Base-by-base conservation (phyloP, 2,888 invertebrate genomes). In the Microdon myrmicae region DNA sequence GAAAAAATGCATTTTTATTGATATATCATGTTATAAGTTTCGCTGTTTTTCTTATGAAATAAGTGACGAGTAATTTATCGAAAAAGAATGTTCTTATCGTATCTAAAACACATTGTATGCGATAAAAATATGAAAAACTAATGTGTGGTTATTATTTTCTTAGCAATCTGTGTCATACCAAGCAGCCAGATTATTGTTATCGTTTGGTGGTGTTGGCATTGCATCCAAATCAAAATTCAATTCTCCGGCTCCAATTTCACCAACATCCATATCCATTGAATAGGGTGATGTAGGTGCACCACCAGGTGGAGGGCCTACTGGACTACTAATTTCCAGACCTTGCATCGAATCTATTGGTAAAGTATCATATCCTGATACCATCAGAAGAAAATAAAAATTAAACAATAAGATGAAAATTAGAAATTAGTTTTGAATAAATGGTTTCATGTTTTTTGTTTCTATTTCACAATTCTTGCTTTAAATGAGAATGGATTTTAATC, bases 121-220 rank as follows among this genome's bases (percentile, higher is more conserved):
- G 51, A 53, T 64, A 56, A 58, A 56, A 64, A 41, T 64, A 58
- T 58, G 51, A 58, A 53, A 58, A 43, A 58, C 53, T 54, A 35
- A 43, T 31, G 31, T 35, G 37, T 56, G 22, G 48, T 25, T 48
- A 19, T 25, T 22, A 47, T 17, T 58, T 20, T 44, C 16, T 81
- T 87, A 96, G 76, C 96, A 89, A 82, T 96, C 96, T 70, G 96
- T 96, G 82, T 96, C 96, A 82, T 96, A 96, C 96, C 96, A 96
- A 73, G 95, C 94, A 69, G 95, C 94, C 71, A 94, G 90, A 79
- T 94, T 93, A 79, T 89, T 91, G 82, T 93, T 92, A 80, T 92
- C 92, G 74, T 90, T 90, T 32, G 93, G 94, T 56, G 94, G 94
- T 73, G 88, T 87, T 59, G 87, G 86, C 75, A 85, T 85, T 75